A percentile compares a stretch with the other conserved stretches of the same genome.
phyloP scores from a whole-genome alignment of 2,113 vertebrate species.

The Copsychus sechellarum region DNA sequence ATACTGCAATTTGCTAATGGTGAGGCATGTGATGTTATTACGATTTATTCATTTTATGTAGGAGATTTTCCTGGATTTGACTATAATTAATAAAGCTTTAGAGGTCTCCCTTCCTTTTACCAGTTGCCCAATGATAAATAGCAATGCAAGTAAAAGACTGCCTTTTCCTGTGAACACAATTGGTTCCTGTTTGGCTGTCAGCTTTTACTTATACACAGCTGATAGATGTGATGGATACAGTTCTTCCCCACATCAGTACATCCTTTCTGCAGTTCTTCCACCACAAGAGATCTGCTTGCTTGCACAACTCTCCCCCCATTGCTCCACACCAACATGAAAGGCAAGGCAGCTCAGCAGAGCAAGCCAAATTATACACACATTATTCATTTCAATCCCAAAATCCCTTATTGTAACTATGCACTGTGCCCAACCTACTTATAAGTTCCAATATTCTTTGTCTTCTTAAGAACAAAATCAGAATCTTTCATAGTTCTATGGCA shows the following conservation, averaged over 20 bases:
- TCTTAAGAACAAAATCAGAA: background rate
- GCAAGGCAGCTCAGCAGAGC: background rate
- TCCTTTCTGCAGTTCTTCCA: background rate
- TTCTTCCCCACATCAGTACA: background rate
- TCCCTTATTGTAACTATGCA: background rate
- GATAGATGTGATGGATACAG: background rate
- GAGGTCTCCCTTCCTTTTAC: background rate
- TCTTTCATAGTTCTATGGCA: background rate
- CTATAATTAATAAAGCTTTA: slow-evolving; percentile 43
- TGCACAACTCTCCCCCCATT: background rate
- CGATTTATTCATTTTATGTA: background rate
- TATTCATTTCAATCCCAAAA: background rate
- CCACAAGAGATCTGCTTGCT: background rate
- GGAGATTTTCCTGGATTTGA: slow-evolving; percentile 36
- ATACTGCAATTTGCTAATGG: background rate
- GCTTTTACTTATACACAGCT: background rate
- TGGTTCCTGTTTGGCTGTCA: background rate
- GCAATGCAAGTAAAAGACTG: background rate
- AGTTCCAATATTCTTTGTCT: background rate
- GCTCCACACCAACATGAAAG: background rate
- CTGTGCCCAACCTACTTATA: background rate
- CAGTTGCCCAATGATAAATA: background rate
- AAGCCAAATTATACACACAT: background rate
- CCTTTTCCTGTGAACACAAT: background rate
- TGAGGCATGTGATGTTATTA: background rate